Conservation (phyloP, 1,140 invertebrate species). For the Babylonia areolata region DNA sequence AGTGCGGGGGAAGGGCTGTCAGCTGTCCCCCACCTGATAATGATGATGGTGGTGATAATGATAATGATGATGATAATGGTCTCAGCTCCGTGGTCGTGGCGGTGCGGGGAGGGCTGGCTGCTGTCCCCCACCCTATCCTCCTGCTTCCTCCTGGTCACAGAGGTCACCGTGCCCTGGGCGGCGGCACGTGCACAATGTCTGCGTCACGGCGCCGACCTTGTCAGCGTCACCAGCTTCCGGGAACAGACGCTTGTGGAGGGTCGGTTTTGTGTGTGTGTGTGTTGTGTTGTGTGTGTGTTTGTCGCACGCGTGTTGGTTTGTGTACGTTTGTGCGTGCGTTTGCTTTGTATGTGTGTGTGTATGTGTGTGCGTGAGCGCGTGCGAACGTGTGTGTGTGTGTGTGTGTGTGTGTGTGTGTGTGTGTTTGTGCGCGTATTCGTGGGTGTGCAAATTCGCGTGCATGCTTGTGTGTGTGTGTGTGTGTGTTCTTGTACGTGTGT, state of each 20-base stretch:
- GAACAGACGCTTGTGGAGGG: conserved; percentile 64
- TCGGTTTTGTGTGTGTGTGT: conserved; percentile 6
- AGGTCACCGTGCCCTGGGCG: conserved; percentile 47
- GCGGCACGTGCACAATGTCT: conserved; percentile 52
- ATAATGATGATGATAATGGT: no score
- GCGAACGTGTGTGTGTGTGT: background rate
- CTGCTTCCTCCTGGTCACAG: conserved; percentile 55
- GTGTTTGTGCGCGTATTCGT: no score
- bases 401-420: background rate
- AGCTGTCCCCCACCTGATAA: conserved; percentile 34
- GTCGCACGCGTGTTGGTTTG: no score
- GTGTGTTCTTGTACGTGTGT: no score
- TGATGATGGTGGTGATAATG: no score
- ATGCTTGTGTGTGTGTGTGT: no score
- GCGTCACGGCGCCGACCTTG: conserved; percentile 47
- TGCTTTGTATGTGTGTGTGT: no score
- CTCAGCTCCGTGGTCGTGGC: conserved; percentile 47
- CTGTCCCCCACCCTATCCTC: conserved; percentile 35
- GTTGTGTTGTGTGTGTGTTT: no score
- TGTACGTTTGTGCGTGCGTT: background rate
- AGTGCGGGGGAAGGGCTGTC: no score
- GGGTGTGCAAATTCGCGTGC: no score
- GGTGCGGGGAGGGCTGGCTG: conserved; percentile 54
- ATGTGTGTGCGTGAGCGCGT: no score
- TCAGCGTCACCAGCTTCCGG: conserved; percentile 52